These are phyloP conservation scores for Gymnocypris eckloni DNA, from an alignment of 2,797 vertebrate genomes.

Conservation along the genomic window DNA sequence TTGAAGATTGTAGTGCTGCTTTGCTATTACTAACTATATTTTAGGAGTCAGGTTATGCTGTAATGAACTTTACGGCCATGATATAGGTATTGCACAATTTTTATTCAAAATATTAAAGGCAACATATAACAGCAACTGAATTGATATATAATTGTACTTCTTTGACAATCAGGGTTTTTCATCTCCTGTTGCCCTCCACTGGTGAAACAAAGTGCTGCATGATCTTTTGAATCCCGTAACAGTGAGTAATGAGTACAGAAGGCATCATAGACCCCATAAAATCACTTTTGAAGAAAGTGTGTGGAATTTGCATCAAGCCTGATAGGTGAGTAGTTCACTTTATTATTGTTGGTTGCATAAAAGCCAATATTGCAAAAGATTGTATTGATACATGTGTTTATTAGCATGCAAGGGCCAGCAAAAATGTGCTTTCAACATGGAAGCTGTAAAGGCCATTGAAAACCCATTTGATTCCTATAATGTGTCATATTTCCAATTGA, in stretches of 20 bases:
- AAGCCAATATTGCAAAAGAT: background rate
- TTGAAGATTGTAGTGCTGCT: background rate
- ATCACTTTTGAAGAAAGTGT: background rate
- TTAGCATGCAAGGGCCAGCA: background rate
- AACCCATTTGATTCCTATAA: background rate
- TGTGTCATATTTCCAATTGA: background rate
- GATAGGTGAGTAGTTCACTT: background rate
- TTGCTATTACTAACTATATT: background rate
- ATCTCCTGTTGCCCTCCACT: constrained; percentile 59
- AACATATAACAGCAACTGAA: constrained; percentile 15
- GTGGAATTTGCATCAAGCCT: background rate
- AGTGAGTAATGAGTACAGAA: background rate
- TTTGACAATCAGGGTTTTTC: constrained; percentile 11
- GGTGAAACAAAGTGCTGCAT: constrained; percentile 38
- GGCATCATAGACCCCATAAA: background rate
- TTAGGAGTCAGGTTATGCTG: background rate
- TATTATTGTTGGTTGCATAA: background rate
- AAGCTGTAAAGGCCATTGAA: background rate
- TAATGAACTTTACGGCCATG: background rate
- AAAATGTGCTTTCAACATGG: background rate
- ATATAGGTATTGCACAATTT: background rate
- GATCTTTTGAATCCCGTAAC: constrained; percentile 2
- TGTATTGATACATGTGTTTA: background rate
- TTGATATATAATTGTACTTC: background rate
- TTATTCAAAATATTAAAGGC: background rate